These are phyloP conservation scores for Toxotes lorentzi DNA, from an alignment of 2,797 vertebrate genomes.

Conservation along the genomic window DNA sequence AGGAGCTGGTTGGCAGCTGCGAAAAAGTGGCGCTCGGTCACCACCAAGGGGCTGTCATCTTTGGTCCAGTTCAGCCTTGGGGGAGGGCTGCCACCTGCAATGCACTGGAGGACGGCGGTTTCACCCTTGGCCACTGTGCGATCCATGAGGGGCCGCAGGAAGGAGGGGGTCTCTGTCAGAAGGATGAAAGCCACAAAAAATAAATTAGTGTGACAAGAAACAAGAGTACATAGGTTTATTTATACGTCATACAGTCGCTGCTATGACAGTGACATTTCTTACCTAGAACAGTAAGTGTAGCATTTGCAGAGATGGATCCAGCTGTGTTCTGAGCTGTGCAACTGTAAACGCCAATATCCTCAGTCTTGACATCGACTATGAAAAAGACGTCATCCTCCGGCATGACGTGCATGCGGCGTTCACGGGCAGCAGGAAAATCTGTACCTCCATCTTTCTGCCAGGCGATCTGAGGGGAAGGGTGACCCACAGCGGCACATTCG, in stretches of 20 bases:
- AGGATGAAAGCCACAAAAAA: background rate
- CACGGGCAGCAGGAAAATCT: conserved; percentile 95
- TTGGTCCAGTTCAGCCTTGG: conserved; percentile 97
- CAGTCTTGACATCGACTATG: conserved; percentile 94
- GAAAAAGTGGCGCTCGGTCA: conserved; percentile 97
- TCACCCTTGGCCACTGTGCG: conserved; percentile 94
- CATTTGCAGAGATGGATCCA: conserved; percentile 93
- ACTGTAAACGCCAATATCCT: conserved; percentile 95
- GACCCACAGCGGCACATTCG: conserved; percentile 93
- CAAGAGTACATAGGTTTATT: background rate
- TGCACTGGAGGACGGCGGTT: conserved; percentile 96
- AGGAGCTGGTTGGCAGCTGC: conserved; percentile 96
- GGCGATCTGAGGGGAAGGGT: conserved; percentile 95
- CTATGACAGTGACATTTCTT: conserved; percentile 44
- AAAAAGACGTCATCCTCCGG: conserved; percentile 98
- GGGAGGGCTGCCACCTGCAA: conserved; percentile 93
- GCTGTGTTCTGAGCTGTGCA: conserved; percentile 97
- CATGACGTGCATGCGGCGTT: conserved; percentile 99
- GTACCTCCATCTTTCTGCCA: conserved; percentile 99
- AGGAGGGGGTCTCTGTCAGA: conserved; percentile 93
- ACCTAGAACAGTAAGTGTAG: conserved; percentile 96
- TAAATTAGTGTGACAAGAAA: background rate
- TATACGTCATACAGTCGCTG: background rate
- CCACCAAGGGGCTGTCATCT: conserved; percentile 91
- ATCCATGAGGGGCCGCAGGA: conserved; percentile 92